Evolutionary conservation across 2,113 vertebrate species (phyloP).

Genomic region (Mormyrus lacerda): DNA sequence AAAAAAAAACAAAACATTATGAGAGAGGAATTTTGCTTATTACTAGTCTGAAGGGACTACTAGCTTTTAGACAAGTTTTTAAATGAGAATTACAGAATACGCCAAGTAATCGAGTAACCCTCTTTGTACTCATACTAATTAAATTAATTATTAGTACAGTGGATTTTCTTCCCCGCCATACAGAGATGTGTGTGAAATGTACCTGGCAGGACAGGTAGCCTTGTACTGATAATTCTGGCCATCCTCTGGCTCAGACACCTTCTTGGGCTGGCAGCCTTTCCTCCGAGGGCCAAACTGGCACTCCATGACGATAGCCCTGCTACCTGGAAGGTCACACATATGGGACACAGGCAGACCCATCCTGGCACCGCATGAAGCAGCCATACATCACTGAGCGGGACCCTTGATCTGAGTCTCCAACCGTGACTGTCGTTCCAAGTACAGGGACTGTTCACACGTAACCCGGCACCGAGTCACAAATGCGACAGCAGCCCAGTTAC

Average conservation of each 20-base stretch:
- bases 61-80: not conserved
- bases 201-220: conserved; percentile 75
- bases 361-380: not conserved
- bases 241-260: conserved; percentile 58
- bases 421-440: not conserved
- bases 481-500: not conserved
- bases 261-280: conserved; percentile 72
- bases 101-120: not conserved
- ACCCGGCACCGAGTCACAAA: not conserved
- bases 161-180: not conserved
- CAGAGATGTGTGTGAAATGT: not conserved
- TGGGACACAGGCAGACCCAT: conserved; percentile 24
- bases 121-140: not conserved
- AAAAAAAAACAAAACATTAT: not conserved
- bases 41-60: not conserved
- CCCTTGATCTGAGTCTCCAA: not conserved
- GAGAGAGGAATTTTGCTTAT: not conserved
- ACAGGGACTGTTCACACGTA: not conserved
- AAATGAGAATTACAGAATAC: not conserved
- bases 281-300: conserved; percentile 77
- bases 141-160: not conserved
- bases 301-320: conserved; percentile 80
- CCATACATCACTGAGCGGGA: not conserved
- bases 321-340: conserved; percentile 54
- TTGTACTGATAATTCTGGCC: conserved; percentile 59